phyloP scores from a whole-genome alignment of 2,797 vertebrate species.

The Chaetodon trifasciatus region DNA sequence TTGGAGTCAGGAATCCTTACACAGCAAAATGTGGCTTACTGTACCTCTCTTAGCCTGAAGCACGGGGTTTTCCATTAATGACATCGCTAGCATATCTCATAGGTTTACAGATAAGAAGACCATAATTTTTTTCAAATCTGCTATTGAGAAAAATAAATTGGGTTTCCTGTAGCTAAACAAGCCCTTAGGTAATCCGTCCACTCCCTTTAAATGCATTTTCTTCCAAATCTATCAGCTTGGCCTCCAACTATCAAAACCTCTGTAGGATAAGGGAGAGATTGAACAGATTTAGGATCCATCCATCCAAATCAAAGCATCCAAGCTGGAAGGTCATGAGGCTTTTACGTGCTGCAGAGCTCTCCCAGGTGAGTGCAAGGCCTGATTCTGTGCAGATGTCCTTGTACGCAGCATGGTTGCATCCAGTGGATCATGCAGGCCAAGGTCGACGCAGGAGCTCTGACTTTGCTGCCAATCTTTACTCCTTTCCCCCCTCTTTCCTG shows the following conservation, averaged over 20 bases:
- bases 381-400: slow-evolving; percentile 22
- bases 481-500: slow-evolving; percentile 24
- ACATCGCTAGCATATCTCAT: slow-evolving; percentile 36
- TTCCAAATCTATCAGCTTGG: slow-evolving; percentile 40
- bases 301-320: slow-evolving; percentile 24
- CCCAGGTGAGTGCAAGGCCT: slow-evolving; percentile 19
- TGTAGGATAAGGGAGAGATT: slow-evolving; percentile 21
- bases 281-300: slow-evolving; percentile 42
- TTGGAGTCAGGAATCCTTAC: slow-evolving; percentile 41
- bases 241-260: slow-evolving; percentile 25
- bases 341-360: slow-evolving; percentile 18
- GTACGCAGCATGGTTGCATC: slow-evolving; percentile 13
- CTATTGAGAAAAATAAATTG: slow-evolving; percentile 26
- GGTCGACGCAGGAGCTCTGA: slow-evolving; percentile 19
- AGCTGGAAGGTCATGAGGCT: slow-evolving; percentile 4
- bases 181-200: not conserved
- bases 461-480: slow-evolving; percentile 37
- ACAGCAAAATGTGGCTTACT: slow-evolving; percentile 47
- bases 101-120: slow-evolving; percentile 33
- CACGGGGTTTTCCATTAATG: slow-evolving; percentile 36
- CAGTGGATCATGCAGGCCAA: not conserved
- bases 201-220: slow-evolving; percentile 22
- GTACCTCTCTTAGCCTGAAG: slow-evolving; percentile 37
- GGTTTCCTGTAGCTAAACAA: slow-evolving; percentile 36
- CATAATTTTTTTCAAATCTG: slow-evolving; percentile 21